A percentile compares a stretch with the other conserved stretches of the same genome.
Conservation (phyloP, 2,113 vertebrate species). For the Rattus rattus region DNA sequence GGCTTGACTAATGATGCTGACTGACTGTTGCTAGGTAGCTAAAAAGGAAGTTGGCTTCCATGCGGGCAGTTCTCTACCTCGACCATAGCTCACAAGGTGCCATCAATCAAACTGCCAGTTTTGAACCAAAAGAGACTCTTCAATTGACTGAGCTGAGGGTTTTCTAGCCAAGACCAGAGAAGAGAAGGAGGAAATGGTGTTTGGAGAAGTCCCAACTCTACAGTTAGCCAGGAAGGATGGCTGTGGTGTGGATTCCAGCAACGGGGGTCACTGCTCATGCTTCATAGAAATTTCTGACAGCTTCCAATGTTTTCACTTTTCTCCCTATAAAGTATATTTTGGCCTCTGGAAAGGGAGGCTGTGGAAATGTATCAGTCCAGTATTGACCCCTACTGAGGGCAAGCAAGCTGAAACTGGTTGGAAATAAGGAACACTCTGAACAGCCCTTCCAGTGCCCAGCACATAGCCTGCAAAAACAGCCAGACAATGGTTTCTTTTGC, state of each 20-base stretch:
- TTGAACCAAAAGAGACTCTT: slow-evolving; percentile 34
- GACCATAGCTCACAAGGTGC: slow-evolving; percentile 34
- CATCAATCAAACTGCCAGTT: slow-evolving; percentile 10
- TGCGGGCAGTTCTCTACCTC: neutral
- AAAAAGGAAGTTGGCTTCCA: slow-evolving; percentile 29
- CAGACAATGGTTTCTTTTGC: neutral
- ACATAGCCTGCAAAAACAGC: neutral
- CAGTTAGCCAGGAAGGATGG: neutral
- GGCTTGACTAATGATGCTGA: neutral
- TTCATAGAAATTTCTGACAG: neutral
- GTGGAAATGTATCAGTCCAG: neutral
- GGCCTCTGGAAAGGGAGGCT: neutral
- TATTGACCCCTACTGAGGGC: neutral
- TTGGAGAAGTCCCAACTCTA: neutral
- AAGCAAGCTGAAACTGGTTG: neutral
- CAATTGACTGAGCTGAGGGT: neutral
- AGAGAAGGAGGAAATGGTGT: neutral
- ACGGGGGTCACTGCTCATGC: neutral
- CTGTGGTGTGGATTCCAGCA: neutral
- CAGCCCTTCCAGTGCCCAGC: neutral
- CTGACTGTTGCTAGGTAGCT: slow-evolving; percentile 47
- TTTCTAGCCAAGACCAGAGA: neutral
- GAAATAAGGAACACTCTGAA: neutral
- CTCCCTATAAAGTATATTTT: neutral
- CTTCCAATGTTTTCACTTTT: neutral